Conservation (phyloP, 2,797 vertebrate species). For the Eutrigla gurnardus region DNA sequence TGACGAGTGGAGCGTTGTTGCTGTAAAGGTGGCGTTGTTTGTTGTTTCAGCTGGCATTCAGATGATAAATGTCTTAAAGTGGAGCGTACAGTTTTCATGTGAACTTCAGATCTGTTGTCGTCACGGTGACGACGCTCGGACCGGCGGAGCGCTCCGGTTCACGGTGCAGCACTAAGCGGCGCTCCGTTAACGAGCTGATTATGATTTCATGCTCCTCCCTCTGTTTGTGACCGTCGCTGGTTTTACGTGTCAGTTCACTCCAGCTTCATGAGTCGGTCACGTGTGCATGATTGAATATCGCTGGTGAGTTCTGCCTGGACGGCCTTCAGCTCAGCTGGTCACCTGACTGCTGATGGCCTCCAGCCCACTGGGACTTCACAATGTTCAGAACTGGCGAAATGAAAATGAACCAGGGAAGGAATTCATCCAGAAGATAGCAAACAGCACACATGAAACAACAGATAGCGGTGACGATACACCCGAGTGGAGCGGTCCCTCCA, state of each 20-base stretch:
- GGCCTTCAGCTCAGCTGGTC: constrained; percentile 38
- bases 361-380: too few relatives aligned
- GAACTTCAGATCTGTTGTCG: too few relatives aligned
- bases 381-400: too few relatives aligned
- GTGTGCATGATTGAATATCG: constrained; percentile 47
- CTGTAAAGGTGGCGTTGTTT: too few relatives aligned
- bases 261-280: constrained; percentile 37
- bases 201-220: constrained; percentile 51
- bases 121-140: not conserved
- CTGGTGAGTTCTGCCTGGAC: constrained; percentile 36
- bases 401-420: too few relatives aligned
- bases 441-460: too few relatives aligned
- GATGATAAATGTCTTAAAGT: too few relatives aligned
- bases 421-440: too few relatives aligned
- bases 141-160: constrained; percentile 17
- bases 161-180: constrained; percentile 10
- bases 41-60: too few relatives aligned
- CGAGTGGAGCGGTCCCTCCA: too few relatives aligned
- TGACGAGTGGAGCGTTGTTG: constrained; percentile 16
- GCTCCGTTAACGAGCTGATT: constrained; percentile 44
- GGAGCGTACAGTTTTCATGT: not conserved
- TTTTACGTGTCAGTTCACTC: constrained; percentile 45
- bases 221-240: constrained; percentile 47
- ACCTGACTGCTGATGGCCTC: constrained; percentile 22
- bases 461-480: too few relatives aligned